Conservation (phyloP, 2,113 vertebrate genomes). For the Hoplias malabaricus region DNA sequence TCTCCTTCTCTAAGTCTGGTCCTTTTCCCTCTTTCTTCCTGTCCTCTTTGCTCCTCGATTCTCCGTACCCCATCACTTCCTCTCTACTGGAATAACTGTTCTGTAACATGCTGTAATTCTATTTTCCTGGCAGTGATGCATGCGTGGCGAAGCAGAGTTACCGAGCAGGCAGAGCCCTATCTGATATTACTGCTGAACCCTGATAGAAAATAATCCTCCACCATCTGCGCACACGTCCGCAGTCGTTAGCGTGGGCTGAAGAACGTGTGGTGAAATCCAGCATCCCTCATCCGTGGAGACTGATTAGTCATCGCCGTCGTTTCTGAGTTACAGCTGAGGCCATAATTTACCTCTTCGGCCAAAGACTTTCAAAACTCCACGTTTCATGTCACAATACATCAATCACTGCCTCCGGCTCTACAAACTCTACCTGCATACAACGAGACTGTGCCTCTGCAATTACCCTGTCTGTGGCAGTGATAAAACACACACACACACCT, state of each 20-base stretch:
- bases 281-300: too few species aligned
- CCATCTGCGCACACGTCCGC: not conserved
- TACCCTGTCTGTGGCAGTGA: too few species aligned
- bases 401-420: too few species aligned
- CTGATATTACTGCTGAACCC: not conserved
- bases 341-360: too few species aligned
- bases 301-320: too few species aligned
- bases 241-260: not conserved
- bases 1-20: not conserved
- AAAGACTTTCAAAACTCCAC: too few species aligned
- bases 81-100: not conserved
- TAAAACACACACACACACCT: too few species aligned
- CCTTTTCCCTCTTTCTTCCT: conserved; percentile 53
- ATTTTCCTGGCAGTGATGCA: not conserved
- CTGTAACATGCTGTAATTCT: not conserved
- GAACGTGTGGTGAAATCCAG: too few species aligned
- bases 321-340: too few species aligned
- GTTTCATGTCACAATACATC: too few species aligned
- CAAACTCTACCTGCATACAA: too few species aligned
- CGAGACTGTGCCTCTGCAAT: too few species aligned
- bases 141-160: not conserved
- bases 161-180: not conserved
- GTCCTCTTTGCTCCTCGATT: not conserved
- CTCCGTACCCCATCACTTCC: not conserved
- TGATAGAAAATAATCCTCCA: not conserved